phyloP scores from a whole-genome alignment of 2,888 invertebrate genomes.

The Yponomeuta evonymella region DNA sequence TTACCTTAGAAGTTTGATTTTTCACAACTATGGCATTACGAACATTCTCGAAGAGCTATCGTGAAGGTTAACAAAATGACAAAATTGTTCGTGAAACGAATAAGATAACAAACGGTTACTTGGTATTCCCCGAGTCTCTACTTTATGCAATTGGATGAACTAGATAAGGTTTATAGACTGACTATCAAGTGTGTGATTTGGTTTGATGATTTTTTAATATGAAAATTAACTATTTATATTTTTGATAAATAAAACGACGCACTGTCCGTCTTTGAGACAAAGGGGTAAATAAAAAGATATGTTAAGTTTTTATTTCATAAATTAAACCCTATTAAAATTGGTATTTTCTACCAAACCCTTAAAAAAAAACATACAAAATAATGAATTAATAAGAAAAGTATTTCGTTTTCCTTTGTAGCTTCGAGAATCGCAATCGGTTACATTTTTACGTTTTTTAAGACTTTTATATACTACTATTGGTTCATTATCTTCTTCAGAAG shows the following conservation, averaged over 20 bases:
- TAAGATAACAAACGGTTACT: conserved; percentile 22
- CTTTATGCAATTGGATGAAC: conserved; percentile 50
- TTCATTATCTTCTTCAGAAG: not conserved
- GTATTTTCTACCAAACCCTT: too few relatives aligned
- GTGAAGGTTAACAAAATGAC: not conserved
- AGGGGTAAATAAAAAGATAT: too few relatives aligned
- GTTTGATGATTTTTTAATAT: not conserved
- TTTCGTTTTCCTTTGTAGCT: not conserved
- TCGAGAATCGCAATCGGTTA: not conserved
- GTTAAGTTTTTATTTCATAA: too few relatives aligned
- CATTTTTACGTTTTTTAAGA: not conserved
- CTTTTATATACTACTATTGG: not conserved
- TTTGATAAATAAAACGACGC: too few relatives aligned
- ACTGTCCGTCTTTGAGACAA: too few relatives aligned
- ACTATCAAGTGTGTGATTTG: conserved; percentile 22
- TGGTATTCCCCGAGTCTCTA: conserved; percentile 39
- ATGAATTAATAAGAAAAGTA: too few relatives aligned
- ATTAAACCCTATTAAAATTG: too few relatives aligned
- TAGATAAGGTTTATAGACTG: conserved; percentile 60
- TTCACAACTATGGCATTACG: too few relatives aligned
- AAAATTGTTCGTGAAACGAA: not conserved
- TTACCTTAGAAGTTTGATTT: too few relatives aligned
- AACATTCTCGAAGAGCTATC: too few relatives aligned
- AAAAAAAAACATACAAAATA: too few relatives aligned
- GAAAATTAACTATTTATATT: too few relatives aligned